phyloP scores from a whole-genome alignment of 2,888 invertebrate species.

The Pomacea canaliculata region DNA sequence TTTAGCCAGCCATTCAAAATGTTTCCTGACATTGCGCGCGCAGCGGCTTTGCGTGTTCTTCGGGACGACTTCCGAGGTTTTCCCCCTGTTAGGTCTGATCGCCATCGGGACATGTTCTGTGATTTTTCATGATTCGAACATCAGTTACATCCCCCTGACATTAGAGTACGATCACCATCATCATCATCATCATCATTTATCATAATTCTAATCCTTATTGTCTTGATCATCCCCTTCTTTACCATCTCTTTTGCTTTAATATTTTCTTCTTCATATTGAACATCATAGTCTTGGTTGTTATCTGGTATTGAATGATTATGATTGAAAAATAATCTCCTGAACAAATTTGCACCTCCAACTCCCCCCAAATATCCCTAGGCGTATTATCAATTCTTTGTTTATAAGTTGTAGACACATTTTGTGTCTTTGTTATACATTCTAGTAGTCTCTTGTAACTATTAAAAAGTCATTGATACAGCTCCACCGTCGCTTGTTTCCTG shows the following conservation, averaged over 20 bases:
- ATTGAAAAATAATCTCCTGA: not conserved
- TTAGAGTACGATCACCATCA: not conserved
- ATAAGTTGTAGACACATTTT: no score
- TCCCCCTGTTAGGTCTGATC: not conserved
- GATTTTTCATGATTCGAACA: not conserved
- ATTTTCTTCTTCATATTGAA: not conserved
- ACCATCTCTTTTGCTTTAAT: not conserved
- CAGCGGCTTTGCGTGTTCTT: not conserved
- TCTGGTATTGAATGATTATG: not conserved
- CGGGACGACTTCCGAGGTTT: not conserved
- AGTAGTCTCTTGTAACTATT: no score
- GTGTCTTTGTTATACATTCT: no score
- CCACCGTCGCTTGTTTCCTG: no score
- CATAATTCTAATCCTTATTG: constrained; percentile 1
- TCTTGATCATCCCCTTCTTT: constrained; percentile 12
- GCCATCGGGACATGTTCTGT: not conserved
- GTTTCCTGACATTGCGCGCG: not conserved
- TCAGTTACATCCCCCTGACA: not conserved
- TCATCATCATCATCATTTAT: constrained; percentile 17
- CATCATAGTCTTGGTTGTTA: not conserved
- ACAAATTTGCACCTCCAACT: not conserved
- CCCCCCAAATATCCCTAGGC: not conserved
- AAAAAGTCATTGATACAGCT: no score
- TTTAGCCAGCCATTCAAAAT: not conserved
- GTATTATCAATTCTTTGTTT: not conserved